These are phyloP conservation scores for Battus philenor DNA, from an alignment of 1,140 invertebrate species.

Conservation along the genomic window DNA sequence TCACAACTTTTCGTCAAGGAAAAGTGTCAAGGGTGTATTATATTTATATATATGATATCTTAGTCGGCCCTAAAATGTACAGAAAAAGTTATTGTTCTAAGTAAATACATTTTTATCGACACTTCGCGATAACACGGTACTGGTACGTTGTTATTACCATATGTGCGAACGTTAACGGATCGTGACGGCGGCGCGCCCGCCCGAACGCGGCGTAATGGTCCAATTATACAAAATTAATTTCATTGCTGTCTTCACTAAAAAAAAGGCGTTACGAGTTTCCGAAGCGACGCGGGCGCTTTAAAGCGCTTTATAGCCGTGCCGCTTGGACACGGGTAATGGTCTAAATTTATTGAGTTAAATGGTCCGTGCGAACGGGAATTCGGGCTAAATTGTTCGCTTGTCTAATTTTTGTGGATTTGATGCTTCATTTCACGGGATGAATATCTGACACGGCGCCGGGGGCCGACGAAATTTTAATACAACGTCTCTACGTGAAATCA, in stretches of 20 bases:
- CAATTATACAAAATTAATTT: slow-evolving; percentile 67
- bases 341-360: slow-evolving; percentile 70
- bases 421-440: slow-evolving; percentile 43
- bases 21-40: too few species aligned
- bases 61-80: too few species aligned
- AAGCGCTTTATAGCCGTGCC: slow-evolving; percentile 47
- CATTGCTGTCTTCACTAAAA: slow-evolving; percentile 48
- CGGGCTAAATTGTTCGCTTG: slow-evolving; percentile 55
- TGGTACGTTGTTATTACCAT: slow-evolving; percentile 5
- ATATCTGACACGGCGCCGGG: slow-evolving; percentile 28
- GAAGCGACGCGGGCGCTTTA: slow-evolving; percentile 47
- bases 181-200: slow-evolving; percentile 1
- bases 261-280: slow-evolving; percentile 58
- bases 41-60: too few species aligned
- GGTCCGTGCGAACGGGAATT: slow-evolving; percentile 53
- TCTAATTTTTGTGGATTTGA: slow-evolving; percentile 63
- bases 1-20: too few species aligned
- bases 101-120: too few species aligned
- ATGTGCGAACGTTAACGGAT: slow-evolving; percentile 4
- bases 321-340: slow-evolving; percentile 63
- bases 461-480: slow-evolving; percentile 26
- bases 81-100: too few species aligned
- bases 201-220: slow-evolving; percentile 33
- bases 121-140: too few species aligned
- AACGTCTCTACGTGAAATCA: slow-evolving; percentile 9